These are phyloP conservation scores for Cyaniris semiargus DNA, from an alignment of 2,888 invertebrate species.

Conservation along the genomic window DNA sequence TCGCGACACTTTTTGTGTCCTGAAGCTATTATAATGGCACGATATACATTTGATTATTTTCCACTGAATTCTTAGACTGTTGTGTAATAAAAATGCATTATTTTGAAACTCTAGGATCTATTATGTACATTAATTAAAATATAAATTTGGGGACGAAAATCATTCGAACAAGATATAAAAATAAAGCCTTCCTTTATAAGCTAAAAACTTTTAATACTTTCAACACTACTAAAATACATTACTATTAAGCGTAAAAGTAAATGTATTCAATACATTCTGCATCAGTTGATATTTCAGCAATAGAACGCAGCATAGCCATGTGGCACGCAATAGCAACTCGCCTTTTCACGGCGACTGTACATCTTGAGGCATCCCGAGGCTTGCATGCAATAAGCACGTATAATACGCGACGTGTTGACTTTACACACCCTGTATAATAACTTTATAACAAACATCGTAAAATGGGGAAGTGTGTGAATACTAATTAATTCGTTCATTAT, in stretches of 20 bases:
- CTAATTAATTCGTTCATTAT: neutral
- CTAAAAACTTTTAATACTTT: no score
- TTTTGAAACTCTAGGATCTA: no score
- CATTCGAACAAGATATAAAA: no score
- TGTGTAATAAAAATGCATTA: neutral
- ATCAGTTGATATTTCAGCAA: neutral
- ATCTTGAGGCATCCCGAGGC: neutral
- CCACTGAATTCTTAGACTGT: neutral
- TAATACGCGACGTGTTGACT: slow-evolving; percentile 23
- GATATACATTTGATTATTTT: slow-evolving; percentile 11
- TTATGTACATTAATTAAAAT: no score
- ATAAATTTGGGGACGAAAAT: no score
- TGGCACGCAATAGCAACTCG: neutral
- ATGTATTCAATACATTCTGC: neutral
- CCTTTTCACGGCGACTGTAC: slow-evolving; percentile 8
- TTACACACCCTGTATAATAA: neutral
- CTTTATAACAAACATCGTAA: slow-evolving; percentile 5
- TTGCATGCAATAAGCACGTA: neutral
- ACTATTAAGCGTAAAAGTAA: no score
- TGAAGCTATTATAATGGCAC: neutral
- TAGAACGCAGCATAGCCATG: neutral
- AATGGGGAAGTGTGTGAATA: neutral
- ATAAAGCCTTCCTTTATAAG: no score
- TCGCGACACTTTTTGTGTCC: slow-evolving; percentile 40
- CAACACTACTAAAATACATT: no score